Evolutionary conservation across 2,888 invertebrate genomes (phyloP).

Genomic region (Fabriciana adippe): DNA sequence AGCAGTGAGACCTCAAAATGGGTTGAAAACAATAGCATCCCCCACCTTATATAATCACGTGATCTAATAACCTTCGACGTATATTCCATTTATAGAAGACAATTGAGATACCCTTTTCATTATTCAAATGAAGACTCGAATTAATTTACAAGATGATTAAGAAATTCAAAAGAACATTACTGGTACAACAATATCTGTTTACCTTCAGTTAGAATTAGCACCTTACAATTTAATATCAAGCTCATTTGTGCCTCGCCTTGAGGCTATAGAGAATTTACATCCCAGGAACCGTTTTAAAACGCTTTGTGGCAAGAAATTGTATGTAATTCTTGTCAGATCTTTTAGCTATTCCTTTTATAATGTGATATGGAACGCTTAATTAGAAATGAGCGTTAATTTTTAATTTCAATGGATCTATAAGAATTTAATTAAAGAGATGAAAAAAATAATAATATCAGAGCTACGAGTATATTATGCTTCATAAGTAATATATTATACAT

Average conservation of each 20-base stretch:
- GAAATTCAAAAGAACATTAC: constrained; percentile 27
- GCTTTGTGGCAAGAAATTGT: constrained; percentile 38
- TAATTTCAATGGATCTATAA: too few species aligned
- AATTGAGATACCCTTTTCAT: constrained; percentile 7
- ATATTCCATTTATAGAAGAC: background rate
- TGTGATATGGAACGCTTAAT: constrained; percentile 4
- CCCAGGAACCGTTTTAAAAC: constrained; percentile 38
- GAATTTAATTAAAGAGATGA: too few species aligned
- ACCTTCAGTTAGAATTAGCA: constrained; percentile 37
- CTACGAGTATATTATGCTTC: too few species aligned
- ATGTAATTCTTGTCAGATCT: constrained; percentile 34
- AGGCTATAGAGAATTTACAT: constrained; percentile 36
- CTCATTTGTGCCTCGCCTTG: constrained; percentile 32
- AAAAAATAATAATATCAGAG: too few species aligned
- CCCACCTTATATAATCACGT: too few species aligned
- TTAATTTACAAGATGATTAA: constrained; percentile 23
- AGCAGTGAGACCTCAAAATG: too few species aligned
- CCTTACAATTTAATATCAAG: constrained; percentile 41
- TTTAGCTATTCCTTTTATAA: constrained; percentile 19
- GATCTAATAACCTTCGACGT: background rate
- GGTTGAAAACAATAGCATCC: too few species aligned
- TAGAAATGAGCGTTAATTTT: too few species aligned
- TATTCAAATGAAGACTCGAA: constrained; percentile 14
- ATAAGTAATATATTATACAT: too few species aligned
- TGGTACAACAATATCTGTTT: constrained; percentile 24